These are phyloP conservation scores for Plagodis dolabraria DNA, from an alignment of 2,888 invertebrate genomes.

Conservation along the genomic window DNA sequence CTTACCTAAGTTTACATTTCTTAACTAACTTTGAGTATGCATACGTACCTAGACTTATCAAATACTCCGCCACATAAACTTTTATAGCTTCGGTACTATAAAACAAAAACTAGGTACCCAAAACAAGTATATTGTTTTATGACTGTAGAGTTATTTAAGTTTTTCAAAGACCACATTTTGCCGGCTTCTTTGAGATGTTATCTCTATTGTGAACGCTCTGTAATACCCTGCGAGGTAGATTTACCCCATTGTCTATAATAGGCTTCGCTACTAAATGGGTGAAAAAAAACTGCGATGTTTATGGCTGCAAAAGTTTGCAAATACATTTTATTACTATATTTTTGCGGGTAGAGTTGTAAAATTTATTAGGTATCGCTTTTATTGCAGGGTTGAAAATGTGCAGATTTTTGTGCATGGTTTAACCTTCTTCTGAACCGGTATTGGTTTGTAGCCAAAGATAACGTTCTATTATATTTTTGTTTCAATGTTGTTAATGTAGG, in stretches of 20 bases:
- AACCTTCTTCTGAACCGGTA: background rate
- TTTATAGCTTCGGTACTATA: conserved; percentile 21
- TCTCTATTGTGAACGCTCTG: conserved; percentile 40
- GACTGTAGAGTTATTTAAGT: conserved; percentile 24
- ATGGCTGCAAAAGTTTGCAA: conserved; percentile 39
- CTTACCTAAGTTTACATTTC: background rate
- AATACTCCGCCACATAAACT: conserved; percentile 22
- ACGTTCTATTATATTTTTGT: background rate
- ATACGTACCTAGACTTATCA: conserved; percentile 22
- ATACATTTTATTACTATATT: conserved; percentile 25
- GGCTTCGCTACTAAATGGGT: conserved; percentile 41
- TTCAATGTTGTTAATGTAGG: background rate
- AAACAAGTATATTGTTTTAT: conserved; percentile 28
- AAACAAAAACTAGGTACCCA: conserved; percentile 30
- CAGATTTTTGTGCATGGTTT: conserved; percentile 20
- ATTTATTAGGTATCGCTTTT: conserved; percentile 38
- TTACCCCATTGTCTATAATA: conserved; percentile 40
- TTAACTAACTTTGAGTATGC: background rate
- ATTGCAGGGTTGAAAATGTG: conserved; percentile 17
- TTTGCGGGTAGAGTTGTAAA: conserved; percentile 34
- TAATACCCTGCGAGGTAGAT: conserved; percentile 31
- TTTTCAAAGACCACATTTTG: conserved; percentile 38
- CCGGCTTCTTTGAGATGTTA: conserved; percentile 53
- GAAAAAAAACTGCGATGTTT: conserved; percentile 33
- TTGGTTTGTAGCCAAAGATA: background rate